A percentile compares a stretch with the other conserved stretches of the same genome.
Evolutionary conservation across 2,113 vertebrate species (phyloP).

Genomic region (Elachura formosa): DNA sequence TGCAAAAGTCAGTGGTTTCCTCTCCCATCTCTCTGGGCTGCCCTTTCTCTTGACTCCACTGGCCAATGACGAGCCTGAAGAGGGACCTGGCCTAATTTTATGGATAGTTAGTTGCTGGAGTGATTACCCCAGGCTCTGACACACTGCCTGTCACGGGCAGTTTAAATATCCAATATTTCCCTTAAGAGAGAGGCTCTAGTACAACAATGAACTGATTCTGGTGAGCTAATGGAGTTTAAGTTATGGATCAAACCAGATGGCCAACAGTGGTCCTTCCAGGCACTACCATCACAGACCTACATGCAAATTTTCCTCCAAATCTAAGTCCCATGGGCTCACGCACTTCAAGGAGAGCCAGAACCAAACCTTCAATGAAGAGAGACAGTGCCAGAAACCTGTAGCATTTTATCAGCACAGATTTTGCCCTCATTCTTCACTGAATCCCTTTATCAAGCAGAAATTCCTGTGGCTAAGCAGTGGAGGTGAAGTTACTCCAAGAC

Average conservation of each 20-base stretch:
- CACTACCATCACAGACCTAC: not conserved
- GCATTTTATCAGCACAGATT: not conserved
- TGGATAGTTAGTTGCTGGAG: not conserved
- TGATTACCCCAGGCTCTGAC: not conserved
- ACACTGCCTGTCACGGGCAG: not conserved
- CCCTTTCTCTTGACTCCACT: not conserved
- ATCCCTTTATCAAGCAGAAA: not conserved
- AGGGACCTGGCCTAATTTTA: not conserved
- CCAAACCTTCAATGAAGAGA: not conserved
- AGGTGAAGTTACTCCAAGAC: not conserved
- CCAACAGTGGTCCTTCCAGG: not conserved
- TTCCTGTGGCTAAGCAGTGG: not conserved
- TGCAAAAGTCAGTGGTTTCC: not conserved
- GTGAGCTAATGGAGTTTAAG: not conserved
- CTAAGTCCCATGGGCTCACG: fast-evolving
- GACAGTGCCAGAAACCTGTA: not conserved
- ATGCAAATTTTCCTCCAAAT: not conserved
- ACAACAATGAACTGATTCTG: fast-evolving
- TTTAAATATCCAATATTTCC: not conserved
- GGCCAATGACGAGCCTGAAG: not conserved
- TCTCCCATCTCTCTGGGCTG: not conserved
- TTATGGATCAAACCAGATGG: not conserved
- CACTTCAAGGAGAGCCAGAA: not conserved
- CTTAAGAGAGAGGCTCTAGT: not conserved
- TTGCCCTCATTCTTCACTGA: not conserved